These are phyloP conservation scores for Sebastes nivosus DNA, from an alignment of 2,797 vertebrate genomes.

Conservation along the genomic window DNA sequence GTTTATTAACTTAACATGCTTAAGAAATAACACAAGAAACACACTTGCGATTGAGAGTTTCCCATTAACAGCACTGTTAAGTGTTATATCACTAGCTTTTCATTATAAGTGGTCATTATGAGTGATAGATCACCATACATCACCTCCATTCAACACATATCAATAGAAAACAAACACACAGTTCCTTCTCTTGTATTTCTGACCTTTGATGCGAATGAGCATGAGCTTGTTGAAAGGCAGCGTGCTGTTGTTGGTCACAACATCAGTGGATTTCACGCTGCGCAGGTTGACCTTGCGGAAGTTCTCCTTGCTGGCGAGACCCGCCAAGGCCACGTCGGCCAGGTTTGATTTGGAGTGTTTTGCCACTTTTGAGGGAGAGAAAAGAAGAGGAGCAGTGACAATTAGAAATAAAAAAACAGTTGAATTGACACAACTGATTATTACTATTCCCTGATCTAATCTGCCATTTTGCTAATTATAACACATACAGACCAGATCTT, in stretches of 20 bases:
- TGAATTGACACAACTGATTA: neutral
- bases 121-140: neutral
- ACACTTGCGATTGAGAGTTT: neutral
- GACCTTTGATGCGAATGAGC: constrained; percentile 88
- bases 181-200: neutral
- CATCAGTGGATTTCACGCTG: constrained; percentile 83
- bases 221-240: constrained; percentile 86
- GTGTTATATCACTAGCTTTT: neutral
- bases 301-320: constrained; percentile 88
- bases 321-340: constrained; percentile 84
- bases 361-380: constrained; percentile 74
- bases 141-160: neutral
- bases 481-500: neutral
- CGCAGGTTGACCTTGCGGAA: constrained; percentile 85
- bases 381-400: neutral
- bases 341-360: constrained; percentile 82
- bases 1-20: neutral
- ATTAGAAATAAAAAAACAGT: neutral
- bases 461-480: neutral
- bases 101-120: neutral
- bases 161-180: neutral
- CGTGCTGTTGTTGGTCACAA: constrained; percentile 85
- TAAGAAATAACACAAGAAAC: neutral
- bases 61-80: neutral
- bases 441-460: neutral